Conservation (phyloP, 2,797 vertebrate genomes). For the Tarsius wallacei region DNA sequence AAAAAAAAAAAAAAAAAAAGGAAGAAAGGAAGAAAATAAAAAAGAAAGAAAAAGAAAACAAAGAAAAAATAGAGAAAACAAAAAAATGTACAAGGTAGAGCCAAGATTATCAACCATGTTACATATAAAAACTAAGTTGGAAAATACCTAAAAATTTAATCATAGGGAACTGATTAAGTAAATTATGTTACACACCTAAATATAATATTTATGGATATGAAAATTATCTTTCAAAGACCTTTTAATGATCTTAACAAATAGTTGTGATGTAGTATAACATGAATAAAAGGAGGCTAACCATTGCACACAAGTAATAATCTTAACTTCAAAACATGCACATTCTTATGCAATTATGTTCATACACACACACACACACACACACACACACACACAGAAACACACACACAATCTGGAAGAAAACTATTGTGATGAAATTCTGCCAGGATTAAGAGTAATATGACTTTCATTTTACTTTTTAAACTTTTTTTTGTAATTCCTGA, state of each 20-base stretch:
- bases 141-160: neutral
- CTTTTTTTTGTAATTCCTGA: neutral
- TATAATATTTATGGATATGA: neutral
- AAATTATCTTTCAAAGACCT: neutral
- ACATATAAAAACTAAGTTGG: neutral
- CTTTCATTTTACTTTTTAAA: slow-evolving; percentile 17
- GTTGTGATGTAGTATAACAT: neutral
- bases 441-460: neutral
- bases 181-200: neutral
- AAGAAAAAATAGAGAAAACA: neutral
- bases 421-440: neutral
- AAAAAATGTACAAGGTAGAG: neutral
- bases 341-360: neutral
- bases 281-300: neutral
- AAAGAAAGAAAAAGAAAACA: neutral
- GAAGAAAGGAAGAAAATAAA: neutral
- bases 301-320: neutral
- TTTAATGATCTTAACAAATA: slow-evolving; percentile 7
- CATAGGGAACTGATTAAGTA: neutral
- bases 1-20: no score
- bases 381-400: neutral
- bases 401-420: neutral
- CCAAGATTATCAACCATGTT: neutral
- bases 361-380: fast-evolving
- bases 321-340: neutral